phyloP scores from a whole-genome alignment of 1,140 invertebrate genomes.

The Gonioctena quinquepunctata region DNA sequence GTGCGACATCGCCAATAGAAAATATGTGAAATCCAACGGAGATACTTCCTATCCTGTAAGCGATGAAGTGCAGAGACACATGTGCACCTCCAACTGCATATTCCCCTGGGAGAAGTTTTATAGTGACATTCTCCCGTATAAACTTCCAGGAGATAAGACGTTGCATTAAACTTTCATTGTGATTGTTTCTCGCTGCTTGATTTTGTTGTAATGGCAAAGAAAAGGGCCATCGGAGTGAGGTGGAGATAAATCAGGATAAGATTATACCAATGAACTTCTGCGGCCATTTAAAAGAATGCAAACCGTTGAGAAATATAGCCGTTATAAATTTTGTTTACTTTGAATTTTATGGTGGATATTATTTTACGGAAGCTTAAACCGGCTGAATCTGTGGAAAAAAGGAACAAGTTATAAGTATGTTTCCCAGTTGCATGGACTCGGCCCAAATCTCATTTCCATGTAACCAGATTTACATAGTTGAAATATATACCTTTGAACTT shows the following conservation, averaged over 20 bases:
- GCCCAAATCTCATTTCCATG: constrained; percentile 31
- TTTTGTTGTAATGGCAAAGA: background rate
- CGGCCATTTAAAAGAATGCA: background rate
- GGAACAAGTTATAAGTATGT: constrained; percentile 1
- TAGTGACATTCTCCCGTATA: constrained; percentile 13
- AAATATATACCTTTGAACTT: background rate
- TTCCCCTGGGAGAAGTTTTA: constrained; percentile 4
- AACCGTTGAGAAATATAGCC: background rate
- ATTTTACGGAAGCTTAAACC: background rate
- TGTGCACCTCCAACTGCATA: constrained; percentile 3
- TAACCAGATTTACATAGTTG: constrained; percentile 26
- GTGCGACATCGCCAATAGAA: too few relatives aligned
- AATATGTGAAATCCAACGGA: background rate
- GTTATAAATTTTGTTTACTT: background rate
- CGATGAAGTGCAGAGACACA: constrained; percentile 13
- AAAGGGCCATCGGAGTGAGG: background rate
- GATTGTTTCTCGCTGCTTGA: background rate
- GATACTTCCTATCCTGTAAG: background rate
- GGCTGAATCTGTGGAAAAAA: constrained; percentile 1
- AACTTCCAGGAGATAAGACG: constrained; percentile 3
- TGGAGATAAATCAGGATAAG: background rate
- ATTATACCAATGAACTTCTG: background rate
- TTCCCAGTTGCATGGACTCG: constrained; percentile 31
- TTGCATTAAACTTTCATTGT: constrained; percentile 6
- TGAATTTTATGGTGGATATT: background rate